These are phyloP conservation scores for Gibbula magus DNA, from an alignment of 2,888 invertebrate genomes.

Conservation along the genomic window DNA sequence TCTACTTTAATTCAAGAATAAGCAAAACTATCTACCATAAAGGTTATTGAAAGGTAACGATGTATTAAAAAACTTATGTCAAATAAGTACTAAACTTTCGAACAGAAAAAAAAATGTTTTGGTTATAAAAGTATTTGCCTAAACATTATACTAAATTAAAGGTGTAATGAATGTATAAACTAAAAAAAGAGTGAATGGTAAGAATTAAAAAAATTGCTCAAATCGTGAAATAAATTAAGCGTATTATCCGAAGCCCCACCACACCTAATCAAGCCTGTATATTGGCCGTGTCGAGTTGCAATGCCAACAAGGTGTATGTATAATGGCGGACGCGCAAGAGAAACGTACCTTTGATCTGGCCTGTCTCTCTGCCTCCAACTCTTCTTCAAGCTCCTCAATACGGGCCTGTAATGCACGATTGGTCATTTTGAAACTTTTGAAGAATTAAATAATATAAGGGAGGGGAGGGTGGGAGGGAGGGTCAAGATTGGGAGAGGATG, in stretches of 20 bases:
- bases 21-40: too few species aligned
- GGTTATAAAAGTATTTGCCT: neutral
- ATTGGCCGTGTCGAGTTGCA: neutral
- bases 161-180: neutral
- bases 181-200: too few species aligned
- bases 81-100: too few species aligned
- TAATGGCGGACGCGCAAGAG: neutral
- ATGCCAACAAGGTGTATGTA: neutral
- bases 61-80: too few species aligned
- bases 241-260: too few species aligned
- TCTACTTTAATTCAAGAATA: too few species aligned
- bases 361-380: slow-evolving; percentile 98
- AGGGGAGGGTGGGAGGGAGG: neutral
- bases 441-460: neutral
- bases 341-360: slow-evolving; percentile 87
- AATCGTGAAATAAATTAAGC: too few species aligned
- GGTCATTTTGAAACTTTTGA: slow-evolving; percentile 34
- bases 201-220: too few species aligned
- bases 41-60: too few species aligned
- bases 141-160: neutral
- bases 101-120: too few species aligned
- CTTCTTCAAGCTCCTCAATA: slow-evolving; percentile 99
- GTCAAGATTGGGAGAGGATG: neutral
- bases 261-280: too few species aligned
- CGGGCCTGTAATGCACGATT: slow-evolving; percentile 78